Conservation (phyloP, 2,797 vertebrate genomes). For the Gymnothorax reevesii region DNA sequence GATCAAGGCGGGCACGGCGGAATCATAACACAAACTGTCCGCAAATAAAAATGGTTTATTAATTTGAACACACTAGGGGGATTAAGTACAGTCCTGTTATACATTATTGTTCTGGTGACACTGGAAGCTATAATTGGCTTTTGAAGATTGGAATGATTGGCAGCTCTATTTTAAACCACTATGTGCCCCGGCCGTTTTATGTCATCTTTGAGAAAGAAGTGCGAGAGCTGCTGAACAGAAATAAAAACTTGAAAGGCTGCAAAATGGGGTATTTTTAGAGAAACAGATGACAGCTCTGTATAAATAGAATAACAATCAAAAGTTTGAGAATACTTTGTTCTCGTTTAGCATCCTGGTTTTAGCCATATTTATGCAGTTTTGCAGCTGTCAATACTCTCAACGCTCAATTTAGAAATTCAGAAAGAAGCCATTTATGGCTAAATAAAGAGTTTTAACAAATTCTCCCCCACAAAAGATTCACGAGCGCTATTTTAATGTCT, state of each 20-base stretch:
- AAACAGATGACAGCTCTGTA: neutral
- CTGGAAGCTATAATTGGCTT: neutral
- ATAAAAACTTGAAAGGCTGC: neutral
- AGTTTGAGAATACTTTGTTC: too few species aligned
- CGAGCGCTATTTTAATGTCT: too few species aligned
- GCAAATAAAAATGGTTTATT: too few species aligned
- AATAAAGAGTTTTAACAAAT: neutral
- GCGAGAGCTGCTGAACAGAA: neutral
- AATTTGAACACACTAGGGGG: too few species aligned
- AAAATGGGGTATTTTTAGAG: neutral
- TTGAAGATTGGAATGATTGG: neutral
- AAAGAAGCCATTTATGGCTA: neutral
- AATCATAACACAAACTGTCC: too few species aligned
- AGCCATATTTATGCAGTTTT: too few species aligned
- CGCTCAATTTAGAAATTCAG: too few species aligned
- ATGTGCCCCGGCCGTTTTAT: neutral
- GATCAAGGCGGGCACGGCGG: too few species aligned
- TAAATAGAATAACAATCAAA: neutral
- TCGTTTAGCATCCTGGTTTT: too few species aligned
- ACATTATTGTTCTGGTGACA: neutral
- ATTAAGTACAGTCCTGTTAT: neutral
- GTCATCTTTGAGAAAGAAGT: neutral
- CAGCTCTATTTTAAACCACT: slow-evolving; percentile 1
- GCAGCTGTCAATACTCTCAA: too few species aligned
- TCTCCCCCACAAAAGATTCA: too few species aligned